These are phyloP conservation scores for Trichonephila clavata DNA, from an alignment of 1,140 invertebrate genomes.

Conservation along the genomic window DNA sequence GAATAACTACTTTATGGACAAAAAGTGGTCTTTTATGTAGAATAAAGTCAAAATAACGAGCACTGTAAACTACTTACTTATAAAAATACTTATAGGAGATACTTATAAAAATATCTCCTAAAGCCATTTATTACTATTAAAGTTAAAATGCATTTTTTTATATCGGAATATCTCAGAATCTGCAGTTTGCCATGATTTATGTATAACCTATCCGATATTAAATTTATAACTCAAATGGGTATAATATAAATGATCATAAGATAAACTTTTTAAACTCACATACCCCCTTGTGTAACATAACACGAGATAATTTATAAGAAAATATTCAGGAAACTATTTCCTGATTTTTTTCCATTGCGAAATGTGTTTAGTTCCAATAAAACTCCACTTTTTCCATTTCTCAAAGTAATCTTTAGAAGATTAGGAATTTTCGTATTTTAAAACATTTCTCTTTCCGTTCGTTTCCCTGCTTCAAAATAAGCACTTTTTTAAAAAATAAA, in stretches of 20 bases:
- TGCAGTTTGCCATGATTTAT: background rate
- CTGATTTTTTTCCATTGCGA: background rate
- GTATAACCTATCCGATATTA: background rate
- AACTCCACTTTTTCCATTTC: background rate
- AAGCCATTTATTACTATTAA: too few relatives aligned
- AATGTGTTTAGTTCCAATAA: background rate
- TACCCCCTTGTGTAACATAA: slow-evolving; percentile 4
- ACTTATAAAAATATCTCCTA: too few relatives aligned
- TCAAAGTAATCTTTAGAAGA: background rate
- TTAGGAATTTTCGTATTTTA: background rate
- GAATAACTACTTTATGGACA: too few relatives aligned
- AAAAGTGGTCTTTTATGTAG: too few relatives aligned
- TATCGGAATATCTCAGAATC: background rate
- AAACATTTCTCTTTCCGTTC: background rate
- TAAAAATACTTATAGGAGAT: too few relatives aligned
- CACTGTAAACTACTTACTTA: too few relatives aligned
- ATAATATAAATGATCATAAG: background rate
- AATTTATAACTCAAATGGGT: background rate
- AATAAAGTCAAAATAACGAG: too few relatives aligned
- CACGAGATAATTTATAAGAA: slow-evolving; percentile 7
- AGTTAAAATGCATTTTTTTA: background rate
- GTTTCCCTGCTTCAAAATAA: background rate
- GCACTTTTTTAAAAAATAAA: background rate
- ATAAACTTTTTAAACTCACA: slow-evolving; percentile 21
- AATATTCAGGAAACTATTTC: background rate